Base-by-base conservation (phyloP, 2,888 invertebrate species). In the Tanytarsus gracilentus region DNA sequence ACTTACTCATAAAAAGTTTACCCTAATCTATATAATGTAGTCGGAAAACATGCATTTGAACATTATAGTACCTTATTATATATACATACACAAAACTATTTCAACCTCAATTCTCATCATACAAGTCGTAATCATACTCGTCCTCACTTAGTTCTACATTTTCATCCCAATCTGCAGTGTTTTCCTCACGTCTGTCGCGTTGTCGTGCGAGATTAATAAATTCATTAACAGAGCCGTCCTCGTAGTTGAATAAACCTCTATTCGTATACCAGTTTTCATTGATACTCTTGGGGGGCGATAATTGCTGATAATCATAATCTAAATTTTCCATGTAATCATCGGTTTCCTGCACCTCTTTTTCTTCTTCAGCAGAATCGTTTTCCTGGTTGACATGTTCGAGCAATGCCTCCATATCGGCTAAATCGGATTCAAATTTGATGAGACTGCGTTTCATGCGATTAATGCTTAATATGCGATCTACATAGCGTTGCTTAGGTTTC, bases 361-460 rank as follows among this genome's bases (percentile, higher is more conserved):
- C 33, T 18, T 14, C 18, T 14, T 52, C 52, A 21, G 14, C 25
- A 18, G 44, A 49, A n/a, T 60, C 26, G 16, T 33, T 36, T 9
- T 30, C 60, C n/a, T 50, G 11, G 27, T 49, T 60, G 14, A 36
- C 50, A 9, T 59, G 48, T 8, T 27, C 58, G 8, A 59, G 21
- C 8, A 60, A 26, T 23, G 50, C 50, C 39, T 26, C 50, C 60
- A 60, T 60, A 23, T 60, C 60, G 1, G 6, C 25, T 5, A 60
- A 14, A 27, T 49, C 49, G 7, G 36, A n/a, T 4, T 33, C 30
- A 14, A 50, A 50, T n/a, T 39, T 60, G 49, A 60, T 33, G 36
- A 60, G 14, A 16, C 39, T 50, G 23, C 60, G 60, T 30, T 60
- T 60, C 33, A 60, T 60, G 30, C 60, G 49, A 60, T 60, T 60